A percentile compares a stretch with the other conserved stretches of the same genome.
Conservation (phyloP, 1,140 invertebrate species). For the Diabrotica virgifera region DNA sequence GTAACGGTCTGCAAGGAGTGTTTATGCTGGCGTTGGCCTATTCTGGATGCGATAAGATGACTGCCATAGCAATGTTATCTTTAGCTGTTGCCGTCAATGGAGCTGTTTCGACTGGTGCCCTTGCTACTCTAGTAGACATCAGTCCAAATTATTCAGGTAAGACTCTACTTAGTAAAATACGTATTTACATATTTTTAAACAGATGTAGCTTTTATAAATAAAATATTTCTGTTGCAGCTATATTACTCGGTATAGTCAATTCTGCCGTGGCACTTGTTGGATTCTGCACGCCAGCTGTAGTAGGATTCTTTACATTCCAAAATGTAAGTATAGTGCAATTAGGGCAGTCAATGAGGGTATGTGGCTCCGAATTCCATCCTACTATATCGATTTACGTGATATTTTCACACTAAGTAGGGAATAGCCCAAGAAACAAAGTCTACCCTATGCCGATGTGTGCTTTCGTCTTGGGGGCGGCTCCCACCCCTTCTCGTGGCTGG, state of each 20-base stretch:
- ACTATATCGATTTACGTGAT: too few species aligned
- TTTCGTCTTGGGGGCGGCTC: too few species aligned
- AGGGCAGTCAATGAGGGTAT: too few species aligned
- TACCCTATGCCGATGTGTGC: too few species aligned
- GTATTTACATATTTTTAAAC: not conserved
- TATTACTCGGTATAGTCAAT: conserved; percentile 38
- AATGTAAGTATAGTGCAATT: conserved; percentile 37
- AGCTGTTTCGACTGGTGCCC: conserved; percentile 61
- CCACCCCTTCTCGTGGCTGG: too few species aligned
- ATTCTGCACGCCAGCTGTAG: conserved; percentile 40
- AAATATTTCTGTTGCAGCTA: conserved; percentile 25
- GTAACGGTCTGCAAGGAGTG: conserved; percentile 46
- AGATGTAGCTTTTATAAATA: not conserved
- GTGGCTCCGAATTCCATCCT: too few species aligned
- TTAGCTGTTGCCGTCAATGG: conserved; percentile 61
- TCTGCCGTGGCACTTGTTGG: conserved; percentile 37
- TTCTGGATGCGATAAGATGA: conserved; percentile 60
- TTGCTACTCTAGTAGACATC: conserved; percentile 63
- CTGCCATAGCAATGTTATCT: conserved; percentile 61
- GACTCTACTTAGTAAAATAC: conserved; percentile 16
- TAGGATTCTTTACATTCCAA: conserved; percentile 39
- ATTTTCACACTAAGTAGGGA: too few species aligned
- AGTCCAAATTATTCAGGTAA: conserved; percentile 67
- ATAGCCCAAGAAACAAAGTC: too few species aligned
- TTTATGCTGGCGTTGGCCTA: conserved; percentile 58